Evolutionary conservation across 1,140 invertebrate genomes (phyloP).

Genomic region (Campoletis sonorensis): DNA sequence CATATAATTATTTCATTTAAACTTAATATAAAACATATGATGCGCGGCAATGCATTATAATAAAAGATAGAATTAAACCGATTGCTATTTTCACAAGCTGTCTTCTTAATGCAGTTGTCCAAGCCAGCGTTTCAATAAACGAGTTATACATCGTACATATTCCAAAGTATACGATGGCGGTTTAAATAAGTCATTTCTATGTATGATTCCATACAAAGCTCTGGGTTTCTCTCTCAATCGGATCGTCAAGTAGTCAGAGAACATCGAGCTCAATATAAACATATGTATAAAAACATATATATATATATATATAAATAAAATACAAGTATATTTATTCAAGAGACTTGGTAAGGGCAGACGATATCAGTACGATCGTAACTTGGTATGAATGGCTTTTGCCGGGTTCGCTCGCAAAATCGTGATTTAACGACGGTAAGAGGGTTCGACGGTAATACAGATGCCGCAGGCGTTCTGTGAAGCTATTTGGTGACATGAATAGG

Average conservation of each 20-base stretch:
- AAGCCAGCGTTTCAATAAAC: constrained; percentile 24
- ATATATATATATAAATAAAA: background rate
- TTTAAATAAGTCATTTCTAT: constrained; percentile 49
- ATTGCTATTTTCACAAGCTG: too few relatives aligned
- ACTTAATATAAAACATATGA: too few relatives aligned
- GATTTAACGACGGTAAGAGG: constrained; percentile 38
- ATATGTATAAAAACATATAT: background rate
- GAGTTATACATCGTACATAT: constrained; percentile 3
- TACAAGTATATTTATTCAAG: constrained; percentile 45
- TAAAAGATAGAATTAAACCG: background rate
- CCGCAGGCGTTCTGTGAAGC: constrained; percentile 29
- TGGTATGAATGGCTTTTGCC: constrained; percentile 51
- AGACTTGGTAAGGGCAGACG: constrained; percentile 46
- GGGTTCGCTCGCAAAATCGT: constrained; percentile 46
- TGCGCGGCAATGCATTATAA: background rate
- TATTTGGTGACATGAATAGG: background rate
- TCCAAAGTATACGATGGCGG: background rate
- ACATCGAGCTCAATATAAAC: constrained; percentile 21
- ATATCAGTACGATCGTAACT: constrained; percentile 54
- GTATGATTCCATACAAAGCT: constrained; percentile 47
- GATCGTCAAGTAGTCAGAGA: constrained; percentile 44
- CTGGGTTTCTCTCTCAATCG: constrained; percentile 29
- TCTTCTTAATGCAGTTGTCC: background rate
- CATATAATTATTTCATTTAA: too few relatives aligned
- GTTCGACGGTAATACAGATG: constrained; percentile 23